phyloP scores from a whole-genome alignment of 2,888 invertebrate genomes.

The Tipula helvola region DNA sequence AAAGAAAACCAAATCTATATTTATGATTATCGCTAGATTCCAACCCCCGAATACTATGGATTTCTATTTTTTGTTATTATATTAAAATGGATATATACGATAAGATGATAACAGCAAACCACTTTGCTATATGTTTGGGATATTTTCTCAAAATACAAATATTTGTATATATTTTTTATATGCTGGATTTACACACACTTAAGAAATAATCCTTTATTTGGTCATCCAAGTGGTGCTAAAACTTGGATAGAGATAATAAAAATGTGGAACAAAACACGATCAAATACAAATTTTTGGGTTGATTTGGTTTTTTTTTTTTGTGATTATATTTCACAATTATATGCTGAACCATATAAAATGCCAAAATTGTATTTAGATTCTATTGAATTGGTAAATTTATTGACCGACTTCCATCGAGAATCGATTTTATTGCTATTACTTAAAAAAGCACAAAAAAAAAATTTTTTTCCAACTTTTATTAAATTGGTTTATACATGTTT shows the following conservation, averaged over 20 bases:
- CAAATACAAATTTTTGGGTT: neutral
- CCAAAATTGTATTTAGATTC: neutral
- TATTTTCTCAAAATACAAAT: neutral
- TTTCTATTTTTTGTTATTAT: neutral
- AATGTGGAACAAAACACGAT: neutral
- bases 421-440: neutral
- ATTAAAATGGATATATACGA: neutral
- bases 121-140: neutral
- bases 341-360: neutral
- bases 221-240: neutral
- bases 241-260: neutral
- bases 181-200: neutral
- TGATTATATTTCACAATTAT: neutral
- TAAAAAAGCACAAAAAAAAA: neutral
- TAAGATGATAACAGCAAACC: neutral
- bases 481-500: neutral
- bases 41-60: neutral
- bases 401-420: neutral
- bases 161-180: neutral
- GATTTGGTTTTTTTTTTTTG: neutral
- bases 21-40: neutral
- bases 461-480: neutral
- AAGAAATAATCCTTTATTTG: neutral
- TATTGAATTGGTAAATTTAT: neutral
- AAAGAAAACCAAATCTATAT: neutral